A percentile compares a stretch with the other conserved stretches of the same genome.
These are phyloP conservation scores for Apeltes quadracus DNA, from an alignment of 2,113 vertebrate genomes.

Conservation along the genomic window DNA sequence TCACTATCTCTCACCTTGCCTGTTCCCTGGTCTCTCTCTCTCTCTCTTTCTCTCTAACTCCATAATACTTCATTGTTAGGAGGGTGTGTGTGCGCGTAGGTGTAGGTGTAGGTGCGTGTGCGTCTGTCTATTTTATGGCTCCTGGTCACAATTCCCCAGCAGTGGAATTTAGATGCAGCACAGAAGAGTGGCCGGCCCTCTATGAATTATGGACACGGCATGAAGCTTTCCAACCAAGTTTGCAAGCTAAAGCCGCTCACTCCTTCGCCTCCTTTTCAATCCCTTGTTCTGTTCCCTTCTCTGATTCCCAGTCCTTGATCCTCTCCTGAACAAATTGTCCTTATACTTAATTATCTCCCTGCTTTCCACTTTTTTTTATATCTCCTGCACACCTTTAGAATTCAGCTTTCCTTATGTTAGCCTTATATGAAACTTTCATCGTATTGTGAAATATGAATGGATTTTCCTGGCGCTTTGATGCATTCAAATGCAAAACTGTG, in stretches of 20 bases:
- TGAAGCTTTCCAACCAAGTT: constrained; percentile 38
- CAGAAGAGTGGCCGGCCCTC: constrained; percentile 34
- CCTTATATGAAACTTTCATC: neutral
- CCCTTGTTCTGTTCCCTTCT: constrained; percentile 4
- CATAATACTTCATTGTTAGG: neutral
- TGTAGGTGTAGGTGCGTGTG: constrained; percentile 23
- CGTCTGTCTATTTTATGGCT: constrained; percentile 37
- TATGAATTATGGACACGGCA: constrained; percentile 72
- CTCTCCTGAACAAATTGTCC: neutral
- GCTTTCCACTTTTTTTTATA: neutral
- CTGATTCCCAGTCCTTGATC: neutral
- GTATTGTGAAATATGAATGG: neutral
- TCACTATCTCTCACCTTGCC: constrained; percentile 16
- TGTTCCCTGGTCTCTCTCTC: constrained; percentile 1
- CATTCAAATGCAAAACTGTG: neutral
- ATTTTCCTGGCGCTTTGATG: neutral
- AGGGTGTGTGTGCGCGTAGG: constrained; percentile 19
- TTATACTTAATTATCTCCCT: neutral
- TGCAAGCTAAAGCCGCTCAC: constrained; percentile 22
- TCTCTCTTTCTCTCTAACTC: neutral
- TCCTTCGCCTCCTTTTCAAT: constrained; percentile 11
- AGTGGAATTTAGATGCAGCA: constrained; percentile 56
- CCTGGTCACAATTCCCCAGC: constrained; percentile 46
- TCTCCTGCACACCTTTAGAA: neutral
- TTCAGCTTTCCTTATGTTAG: neutral